Evolutionary conservation across 2,888 invertebrate species (phyloP).

Genomic region (Andrena haemorrhoa): DNA sequence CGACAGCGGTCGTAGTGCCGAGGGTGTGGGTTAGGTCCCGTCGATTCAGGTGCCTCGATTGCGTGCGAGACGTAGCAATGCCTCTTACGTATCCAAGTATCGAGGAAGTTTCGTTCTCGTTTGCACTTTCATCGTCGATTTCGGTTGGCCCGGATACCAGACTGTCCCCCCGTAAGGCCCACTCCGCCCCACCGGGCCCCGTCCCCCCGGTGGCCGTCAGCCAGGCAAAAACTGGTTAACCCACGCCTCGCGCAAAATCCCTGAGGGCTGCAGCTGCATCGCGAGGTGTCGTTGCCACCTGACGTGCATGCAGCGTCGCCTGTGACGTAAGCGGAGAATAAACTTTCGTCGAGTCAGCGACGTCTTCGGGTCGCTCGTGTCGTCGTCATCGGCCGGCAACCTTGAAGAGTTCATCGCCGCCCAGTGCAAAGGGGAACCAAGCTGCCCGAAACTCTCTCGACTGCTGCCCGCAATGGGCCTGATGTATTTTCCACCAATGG

Average conservation of each 20-base stretch:
- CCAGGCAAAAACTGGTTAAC: conserved; percentile 72
- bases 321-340: conserved; percentile 64
- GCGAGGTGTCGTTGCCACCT: conserved; percentile 70
- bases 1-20: neutral
- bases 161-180: conserved; percentile 3
- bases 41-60: neutral
- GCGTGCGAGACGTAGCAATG: conserved; percentile 37
- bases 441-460: conserved; percentile 39
- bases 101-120: conserved; percentile 66
- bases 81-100: conserved; percentile 52
- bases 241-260: conserved; percentile 71
- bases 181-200: neutral
- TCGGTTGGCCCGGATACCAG: conserved; percentile 64
- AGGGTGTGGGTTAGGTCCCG: conserved; percentile 16
- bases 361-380: conserved; percentile 61
- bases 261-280: conserved; percentile 65
- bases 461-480: neutral
- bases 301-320: conserved; percentile 57
- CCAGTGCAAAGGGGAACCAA: conserved; percentile 32
- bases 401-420: conserved; percentile 68
- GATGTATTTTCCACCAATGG: too few relatives aligned
- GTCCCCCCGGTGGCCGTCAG: neutral
- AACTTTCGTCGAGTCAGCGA: conserved; percentile 68
- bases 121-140: conserved; percentile 71
- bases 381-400: conserved; percentile 62